Base-by-base conservation (phyloP, 1,140 invertebrate species). In the Leptinotarsa undecemlineata region DNA sequence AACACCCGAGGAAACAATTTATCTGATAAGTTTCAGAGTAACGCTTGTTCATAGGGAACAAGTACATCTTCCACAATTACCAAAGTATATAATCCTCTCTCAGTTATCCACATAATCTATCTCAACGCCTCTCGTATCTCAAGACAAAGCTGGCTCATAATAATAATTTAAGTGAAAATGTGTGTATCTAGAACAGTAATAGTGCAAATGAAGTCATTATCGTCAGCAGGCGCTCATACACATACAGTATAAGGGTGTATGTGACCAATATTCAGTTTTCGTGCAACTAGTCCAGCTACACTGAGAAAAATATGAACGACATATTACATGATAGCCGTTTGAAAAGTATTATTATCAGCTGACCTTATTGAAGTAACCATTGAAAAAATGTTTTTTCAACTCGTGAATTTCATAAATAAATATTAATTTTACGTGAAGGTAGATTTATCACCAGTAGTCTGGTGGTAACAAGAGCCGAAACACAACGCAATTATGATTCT, bases 141-240 rank as follows among this genome's bases (percentile, higher is more conserved):
- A 19, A 57, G 51, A 57, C 51, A 57, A 19, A 57, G 17, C n/a
- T 57, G 17, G 63, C 63, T 64, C 17, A 64, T 64, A 13, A 64
- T 64, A 21, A 64, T 64, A 20, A 64, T 64, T 64, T 64, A 33
- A 64, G 63, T 64, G 63, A 21, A 33, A 64, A 64, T 64, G 63
- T 64, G 63, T 64, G 63, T 64, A 23, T 21, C 63, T 64, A 33
- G 63, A 64, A 33, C 63, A 64, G 63, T 21, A 19, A 64, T 33
- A 26, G 26, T 64, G 63, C 20, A 33, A 64, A 64, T 64, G 63
- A 21, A 64, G 63, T 64, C 63, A 64, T 64, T 64, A 64, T 64
- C 63, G 20, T 64, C 63, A 64, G 20, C 63, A 64, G 63, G 63
- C 63, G 20, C 63, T n/a, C 63, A n/a, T 20, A 33, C 63, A 33